Conservation (phyloP, 2,797 vertebrate species). For the Taenioides sp. region DNA sequence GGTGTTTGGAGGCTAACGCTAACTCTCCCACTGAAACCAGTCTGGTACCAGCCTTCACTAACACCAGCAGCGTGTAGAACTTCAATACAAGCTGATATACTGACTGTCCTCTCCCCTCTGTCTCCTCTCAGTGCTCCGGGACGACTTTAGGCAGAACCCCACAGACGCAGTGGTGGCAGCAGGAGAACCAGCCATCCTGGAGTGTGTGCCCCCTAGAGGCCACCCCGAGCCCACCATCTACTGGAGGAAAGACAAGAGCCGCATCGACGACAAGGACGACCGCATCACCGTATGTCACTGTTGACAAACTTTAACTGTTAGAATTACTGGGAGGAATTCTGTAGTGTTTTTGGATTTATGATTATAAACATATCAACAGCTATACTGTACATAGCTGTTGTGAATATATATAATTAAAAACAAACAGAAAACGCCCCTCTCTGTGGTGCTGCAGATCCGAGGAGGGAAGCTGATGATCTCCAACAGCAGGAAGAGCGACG, state of each 20-base stretch:
- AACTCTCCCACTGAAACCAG: no score
- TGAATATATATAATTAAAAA: no score
- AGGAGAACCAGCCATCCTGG: conserved; percentile 94
- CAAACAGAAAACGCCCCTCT: no score
- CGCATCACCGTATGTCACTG: conserved; percentile 85
- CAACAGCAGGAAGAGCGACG: conserved; percentile 92
- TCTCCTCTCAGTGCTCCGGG: conserved; percentile 84
- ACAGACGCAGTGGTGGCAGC: conserved; percentile 95
- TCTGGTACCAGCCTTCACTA: no score
- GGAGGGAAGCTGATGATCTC: conserved; percentile 99
- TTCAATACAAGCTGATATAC: no score
- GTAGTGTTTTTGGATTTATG: no score
- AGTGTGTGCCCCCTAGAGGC: conserved; percentile 94
- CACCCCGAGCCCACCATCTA: conserved; percentile 97
- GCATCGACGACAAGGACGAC: conserved; percentile 93
- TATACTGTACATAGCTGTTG: no score
- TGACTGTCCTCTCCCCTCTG: background rate
- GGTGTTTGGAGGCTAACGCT: no score
- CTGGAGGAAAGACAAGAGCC: conserved; percentile 98
- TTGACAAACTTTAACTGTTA: background rate
- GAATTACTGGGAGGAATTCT: no score
- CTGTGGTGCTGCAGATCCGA: conserved; percentile 81
- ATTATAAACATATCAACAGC: no score
- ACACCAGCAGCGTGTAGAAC: no score
- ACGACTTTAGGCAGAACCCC: conserved; percentile 97